These are phyloP conservation scores for Herpetotheres cachinnans DNA, from an alignment of 2,113 vertebrate species.

Conservation along the genomic window DNA sequence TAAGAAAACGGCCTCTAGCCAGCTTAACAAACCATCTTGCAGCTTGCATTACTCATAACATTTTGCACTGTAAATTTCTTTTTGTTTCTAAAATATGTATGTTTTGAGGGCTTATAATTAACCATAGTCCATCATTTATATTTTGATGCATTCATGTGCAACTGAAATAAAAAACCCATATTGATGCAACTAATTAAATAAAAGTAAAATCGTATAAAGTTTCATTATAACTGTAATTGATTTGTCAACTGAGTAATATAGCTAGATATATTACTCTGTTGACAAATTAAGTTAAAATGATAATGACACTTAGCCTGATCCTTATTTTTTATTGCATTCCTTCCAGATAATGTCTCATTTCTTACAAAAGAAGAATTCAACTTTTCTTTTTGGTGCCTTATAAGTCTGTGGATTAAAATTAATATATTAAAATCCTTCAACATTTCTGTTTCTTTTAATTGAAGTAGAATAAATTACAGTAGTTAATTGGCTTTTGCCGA, in stretches of 20 bases:
- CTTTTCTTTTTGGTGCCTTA: conserved; percentile 39
- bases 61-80: conserved; percentile 32
- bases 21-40: conserved; percentile 26
- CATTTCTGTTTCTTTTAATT: conserved; percentile 72
- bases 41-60: conserved; percentile 43
- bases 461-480: conserved; percentile 73
- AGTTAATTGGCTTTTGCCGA: conserved; percentile 72
- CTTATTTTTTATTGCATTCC: conserved; percentile 67
- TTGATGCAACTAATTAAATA: conserved; percentile 74
- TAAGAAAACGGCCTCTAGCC: conserved; percentile 31
- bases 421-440: conserved; percentile 50
- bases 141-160: conserved; percentile 64
- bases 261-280: conserved; percentile 66
- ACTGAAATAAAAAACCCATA: conserved; percentile 38
- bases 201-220: conserved; percentile 72
- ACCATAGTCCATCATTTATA: conserved; percentile 70
- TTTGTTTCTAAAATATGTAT: conserved; percentile 52
- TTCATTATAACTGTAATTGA: conserved; percentile 75
- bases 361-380: neutral
- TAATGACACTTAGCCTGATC: conserved; percentile 53
- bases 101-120: conserved; percentile 57
- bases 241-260: conserved; percentile 68
- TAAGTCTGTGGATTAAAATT: conserved; percentile 63
- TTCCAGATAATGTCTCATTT: conserved; percentile 70
- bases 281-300: conserved; percentile 75